phyloP scores from a whole-genome alignment of 2,888 invertebrate species.

The Bembecia ichneumoniformis region DNA sequence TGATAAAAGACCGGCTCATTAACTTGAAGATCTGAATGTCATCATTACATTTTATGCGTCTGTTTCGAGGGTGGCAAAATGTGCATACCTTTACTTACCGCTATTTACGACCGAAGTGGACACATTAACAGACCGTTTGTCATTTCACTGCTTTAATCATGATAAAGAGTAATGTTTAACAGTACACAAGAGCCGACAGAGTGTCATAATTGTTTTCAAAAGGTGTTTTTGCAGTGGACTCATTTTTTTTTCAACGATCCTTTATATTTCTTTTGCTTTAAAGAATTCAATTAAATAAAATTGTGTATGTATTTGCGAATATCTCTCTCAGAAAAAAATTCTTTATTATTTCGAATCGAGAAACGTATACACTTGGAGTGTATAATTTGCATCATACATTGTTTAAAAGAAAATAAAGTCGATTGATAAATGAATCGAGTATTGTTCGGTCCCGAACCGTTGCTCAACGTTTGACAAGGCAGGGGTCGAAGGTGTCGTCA shows the following conservation, averaged over 20 bases:
- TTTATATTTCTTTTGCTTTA: conserved; percentile 26
- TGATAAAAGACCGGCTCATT: conserved; percentile 6
- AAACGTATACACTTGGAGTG: background rate
- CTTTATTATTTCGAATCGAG: conserved; percentile 1
- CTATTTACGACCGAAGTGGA: conserved; percentile 7
- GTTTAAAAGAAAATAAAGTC: background rate
- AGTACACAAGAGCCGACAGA: conserved; percentile 24
- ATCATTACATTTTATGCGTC: conserved; percentile 5
- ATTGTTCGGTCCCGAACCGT: conserved; percentile 11
- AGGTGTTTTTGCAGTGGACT: conserved; percentile 15
- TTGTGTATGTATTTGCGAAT: conserved; percentile 1
- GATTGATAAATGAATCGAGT: background rate
- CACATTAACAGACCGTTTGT: conserved; percentile 14
- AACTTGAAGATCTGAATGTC: conserved; percentile 3
- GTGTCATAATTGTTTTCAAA: conserved; percentile 19
- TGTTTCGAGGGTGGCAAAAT: conserved; percentile 6
- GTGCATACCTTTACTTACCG: conserved; percentile 5
- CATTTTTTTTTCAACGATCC: conserved; percentile 11
- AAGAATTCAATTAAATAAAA: conserved; percentile 15
- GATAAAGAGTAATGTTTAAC: conserved; percentile 26
- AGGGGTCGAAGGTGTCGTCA: conserved; percentile 60
- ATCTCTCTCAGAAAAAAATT: conserved; percentile 3
- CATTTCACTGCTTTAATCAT: conserved; percentile 18
- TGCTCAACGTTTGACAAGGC: conserved; percentile 28
- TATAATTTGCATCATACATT: background rate